Conservation (phyloP, 2,113 vertebrate species). For the Pycnonotus jocosus region DNA sequence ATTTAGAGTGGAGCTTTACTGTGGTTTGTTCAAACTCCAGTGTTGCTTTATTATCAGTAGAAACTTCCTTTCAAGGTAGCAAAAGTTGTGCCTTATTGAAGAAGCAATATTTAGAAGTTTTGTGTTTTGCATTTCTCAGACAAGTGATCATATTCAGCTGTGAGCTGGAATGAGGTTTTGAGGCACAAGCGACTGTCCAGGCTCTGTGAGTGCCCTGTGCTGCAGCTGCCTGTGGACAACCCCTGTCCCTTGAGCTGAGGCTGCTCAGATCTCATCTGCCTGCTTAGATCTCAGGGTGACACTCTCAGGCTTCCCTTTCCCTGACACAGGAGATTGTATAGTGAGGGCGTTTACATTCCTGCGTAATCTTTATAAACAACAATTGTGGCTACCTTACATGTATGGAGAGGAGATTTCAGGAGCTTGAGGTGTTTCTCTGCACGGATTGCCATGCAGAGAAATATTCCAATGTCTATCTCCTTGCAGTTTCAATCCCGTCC, state of each 20-base stretch:
- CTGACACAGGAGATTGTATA: background rate
- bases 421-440: background rate
- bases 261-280: background rate
- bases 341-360: background rate
- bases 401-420: background rate
- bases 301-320: background rate
- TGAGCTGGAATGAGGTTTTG: background rate
- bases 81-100: background rate
- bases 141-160: background rate
- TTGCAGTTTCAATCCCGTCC: background rate
- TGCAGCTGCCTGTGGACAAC: background rate
- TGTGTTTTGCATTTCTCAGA: background rate
- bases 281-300: background rate
- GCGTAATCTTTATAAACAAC: background rate
- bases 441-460: background rate
- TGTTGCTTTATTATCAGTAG: background rate
- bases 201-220: background rate
- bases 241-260: rapidly evolving
- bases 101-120: background rate
- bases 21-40: background rate
- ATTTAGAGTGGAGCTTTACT: background rate
- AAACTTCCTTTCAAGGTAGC: background rate
- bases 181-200: background rate
- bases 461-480: background rate
- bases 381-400: background rate